Conservation (phyloP, 2,888 invertebrate species). For the Drosophila formosana region DNA sequence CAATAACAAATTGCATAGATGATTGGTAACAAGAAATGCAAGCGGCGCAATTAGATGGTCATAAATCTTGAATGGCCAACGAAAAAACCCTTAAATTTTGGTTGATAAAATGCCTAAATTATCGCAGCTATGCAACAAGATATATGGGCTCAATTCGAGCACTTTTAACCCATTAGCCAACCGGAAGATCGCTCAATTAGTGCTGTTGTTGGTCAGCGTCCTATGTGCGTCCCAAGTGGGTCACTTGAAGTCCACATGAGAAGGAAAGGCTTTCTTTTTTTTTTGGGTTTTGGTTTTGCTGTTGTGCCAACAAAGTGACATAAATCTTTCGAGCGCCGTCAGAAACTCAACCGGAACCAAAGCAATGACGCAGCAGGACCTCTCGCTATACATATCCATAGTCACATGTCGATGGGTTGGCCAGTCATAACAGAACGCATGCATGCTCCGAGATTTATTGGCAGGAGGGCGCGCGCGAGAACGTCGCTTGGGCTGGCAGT, state of each 20-base stretch:
- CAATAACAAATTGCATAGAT: slow-evolving; percentile 15
- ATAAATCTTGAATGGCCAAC: slow-evolving; percentile 64
- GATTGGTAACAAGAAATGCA: slow-evolving; percentile 41
- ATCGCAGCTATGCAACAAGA: slow-evolving; percentile 73
- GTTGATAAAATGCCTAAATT: slow-evolving; percentile 80
- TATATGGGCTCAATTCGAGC: slow-evolving; percentile 58
- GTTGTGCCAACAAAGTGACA: slow-evolving; percentile 78
- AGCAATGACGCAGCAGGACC: slow-evolving; percentile 76
- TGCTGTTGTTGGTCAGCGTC: slow-evolving; percentile 62
- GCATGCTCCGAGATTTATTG: slow-evolving; percentile 62
- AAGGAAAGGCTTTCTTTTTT: slow-evolving; percentile 47
- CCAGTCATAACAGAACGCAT: slow-evolving; percentile 73
- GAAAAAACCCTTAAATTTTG: slow-evolving; percentile 70
- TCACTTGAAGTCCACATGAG: slow-evolving; percentile 56
- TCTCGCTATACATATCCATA: slow-evolving; percentile 19
- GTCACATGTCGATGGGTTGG: slow-evolving; percentile 61
- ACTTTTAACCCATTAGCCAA: slow-evolving; percentile 80
- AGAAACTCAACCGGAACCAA: slow-evolving; percentile 81
- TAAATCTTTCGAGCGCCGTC: slow-evolving; percentile 75
- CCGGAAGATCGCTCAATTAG: slow-evolving; percentile 84
- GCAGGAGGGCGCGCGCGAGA: slow-evolving; percentile 55
- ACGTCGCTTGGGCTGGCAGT: slow-evolving; percentile 24
- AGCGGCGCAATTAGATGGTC: slow-evolving; percentile 50
- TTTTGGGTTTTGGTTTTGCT: slow-evolving; percentile 19
- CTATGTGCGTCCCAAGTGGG: slow-evolving; percentile 74